A percentile compares a stretch with the other conserved stretches of the same genome.
Conservation (phyloP, 2,888 invertebrate species). For the Gasteruption jaculator region DNA sequence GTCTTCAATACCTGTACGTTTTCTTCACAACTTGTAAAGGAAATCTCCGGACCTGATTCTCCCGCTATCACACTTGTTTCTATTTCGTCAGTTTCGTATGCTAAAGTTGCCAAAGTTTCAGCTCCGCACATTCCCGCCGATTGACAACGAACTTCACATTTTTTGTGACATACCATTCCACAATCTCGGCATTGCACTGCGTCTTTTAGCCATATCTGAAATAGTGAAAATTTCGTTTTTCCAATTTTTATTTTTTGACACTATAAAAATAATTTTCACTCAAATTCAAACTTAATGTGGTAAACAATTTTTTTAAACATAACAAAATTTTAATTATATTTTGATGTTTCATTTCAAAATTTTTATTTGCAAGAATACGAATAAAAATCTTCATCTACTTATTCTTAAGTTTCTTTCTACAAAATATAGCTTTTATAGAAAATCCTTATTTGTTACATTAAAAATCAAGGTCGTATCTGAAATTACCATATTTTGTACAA, state of each 20-base stretch:
- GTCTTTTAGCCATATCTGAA: constrained; percentile 91
- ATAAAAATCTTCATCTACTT: too few species aligned
- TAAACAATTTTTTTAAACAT: not conserved
- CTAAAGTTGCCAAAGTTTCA: constrained; percentile 39
- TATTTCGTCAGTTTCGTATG: constrained; percentile 45
- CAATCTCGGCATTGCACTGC: constrained; percentile 90
- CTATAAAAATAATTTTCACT: too few species aligned
- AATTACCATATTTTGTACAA: too few species aligned
- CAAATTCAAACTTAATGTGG: too few species aligned
- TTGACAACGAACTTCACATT: constrained; percentile 86
- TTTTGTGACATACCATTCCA: constrained; percentile 90
- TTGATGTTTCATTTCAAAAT: not conserved
- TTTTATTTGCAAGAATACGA: too few species aligned
- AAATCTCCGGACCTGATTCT: constrained; percentile 47
- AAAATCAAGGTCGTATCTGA: too few species aligned
- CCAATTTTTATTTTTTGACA: too few species aligned
- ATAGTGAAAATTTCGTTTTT: too few species aligned
- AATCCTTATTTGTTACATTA: too few species aligned
- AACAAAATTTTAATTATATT: not conserved
- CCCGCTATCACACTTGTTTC: constrained; percentile 35
- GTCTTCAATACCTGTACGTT: constrained; percentile 49
- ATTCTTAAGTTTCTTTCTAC: too few species aligned
- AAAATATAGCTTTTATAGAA: too few species aligned
- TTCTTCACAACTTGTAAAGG: constrained; percentile 48
- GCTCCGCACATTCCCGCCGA: constrained; percentile 63